Percentiles rank a stretch among this genome's conserved stretches.
phyloP scores from a whole-genome alignment of 2,113 vertebrate species.

The Microcebus murinus region DNA sequence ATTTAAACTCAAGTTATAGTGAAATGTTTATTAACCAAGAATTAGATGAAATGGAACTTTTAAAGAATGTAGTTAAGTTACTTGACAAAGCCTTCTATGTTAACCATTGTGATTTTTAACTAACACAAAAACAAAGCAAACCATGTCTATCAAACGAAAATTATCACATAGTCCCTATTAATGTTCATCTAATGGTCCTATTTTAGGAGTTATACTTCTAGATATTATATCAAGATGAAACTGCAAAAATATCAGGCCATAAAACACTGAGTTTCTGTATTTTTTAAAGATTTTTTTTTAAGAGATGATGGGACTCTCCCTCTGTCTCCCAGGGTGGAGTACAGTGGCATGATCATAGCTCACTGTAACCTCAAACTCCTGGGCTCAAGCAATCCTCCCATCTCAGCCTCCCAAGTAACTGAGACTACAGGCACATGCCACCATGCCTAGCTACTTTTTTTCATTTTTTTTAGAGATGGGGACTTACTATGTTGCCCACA shows the following conservation, averaged over 20 bases:
- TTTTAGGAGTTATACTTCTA: slow-evolving; percentile 30
- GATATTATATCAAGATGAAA: background rate
- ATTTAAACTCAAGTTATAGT: background rate
- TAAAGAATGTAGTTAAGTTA: background rate
- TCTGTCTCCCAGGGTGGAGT: too few species aligned
- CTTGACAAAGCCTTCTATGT: slow-evolving; percentile 14
- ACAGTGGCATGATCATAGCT: too few species aligned
- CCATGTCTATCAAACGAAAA: background rate
- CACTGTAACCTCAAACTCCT: too few species aligned
- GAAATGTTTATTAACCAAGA: background rate
- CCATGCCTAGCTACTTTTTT: too few species aligned
- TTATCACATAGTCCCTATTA: background rate
- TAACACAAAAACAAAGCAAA: slow-evolving; percentile 32
- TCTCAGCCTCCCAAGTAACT: too few species aligned
- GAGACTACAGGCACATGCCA: too few species aligned
- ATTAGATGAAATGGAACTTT: background rate
- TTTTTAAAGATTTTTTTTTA: background rate
- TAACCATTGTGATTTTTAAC: background rate
- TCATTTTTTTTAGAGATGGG: too few species aligned
- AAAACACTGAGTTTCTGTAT: background rate
- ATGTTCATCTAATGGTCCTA: background rate
- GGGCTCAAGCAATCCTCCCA: too few species aligned
- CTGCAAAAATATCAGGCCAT: background rate
- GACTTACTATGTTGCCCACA: too few species aligned
- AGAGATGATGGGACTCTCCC: too few species aligned